These are phyloP conservation scores for Shargacucullia verbasci DNA, from an alignment of 2,888 invertebrate genomes.

Conservation along the genomic window DNA sequence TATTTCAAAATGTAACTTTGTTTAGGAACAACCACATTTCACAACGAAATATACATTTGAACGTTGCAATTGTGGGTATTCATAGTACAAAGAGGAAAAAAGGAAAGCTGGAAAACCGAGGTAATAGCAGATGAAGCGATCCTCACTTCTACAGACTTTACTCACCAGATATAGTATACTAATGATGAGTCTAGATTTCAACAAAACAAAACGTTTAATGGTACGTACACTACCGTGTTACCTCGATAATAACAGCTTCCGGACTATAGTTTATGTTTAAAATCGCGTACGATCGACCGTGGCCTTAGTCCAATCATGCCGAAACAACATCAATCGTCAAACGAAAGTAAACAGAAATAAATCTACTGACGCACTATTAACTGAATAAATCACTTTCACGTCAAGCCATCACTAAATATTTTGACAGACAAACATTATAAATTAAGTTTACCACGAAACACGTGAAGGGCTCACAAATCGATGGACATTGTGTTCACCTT, in stretches of 20 bases:
- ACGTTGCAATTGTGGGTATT: no score
- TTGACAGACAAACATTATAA: conserved; percentile 37
- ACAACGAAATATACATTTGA: not conserved
- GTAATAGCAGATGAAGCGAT: no score
- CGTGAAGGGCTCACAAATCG: conserved; percentile 35
- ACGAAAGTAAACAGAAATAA: conserved; percentile 27
- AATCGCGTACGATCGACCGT: not conserved
- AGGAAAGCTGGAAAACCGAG: no score
- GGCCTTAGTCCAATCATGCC: conserved; percentile 9
- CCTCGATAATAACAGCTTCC: not conserved
- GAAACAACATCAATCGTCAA: conserved; percentile 10
- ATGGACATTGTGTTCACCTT: conserved; percentile 47
- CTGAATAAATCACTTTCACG: conserved; percentile 27
- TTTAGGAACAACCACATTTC: no score
- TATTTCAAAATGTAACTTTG: conserved; percentile 4
- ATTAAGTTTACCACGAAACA: conserved; percentile 37
- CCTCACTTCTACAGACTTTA: no score
- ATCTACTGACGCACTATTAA: conserved; percentile 16
- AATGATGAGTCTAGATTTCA: no score
- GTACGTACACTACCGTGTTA: not conserved
- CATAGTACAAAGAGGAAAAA: no score
- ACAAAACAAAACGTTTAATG: no score
- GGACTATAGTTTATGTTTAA: conserved; percentile 5
- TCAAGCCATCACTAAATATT: conserved; percentile 38
- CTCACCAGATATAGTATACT: no score